A percentile compares a stretch with the other conserved stretches of the same genome.
Conservation (phyloP, 2,113 vertebrate species). For the Ophthalmolycus amberensis region DNA sequence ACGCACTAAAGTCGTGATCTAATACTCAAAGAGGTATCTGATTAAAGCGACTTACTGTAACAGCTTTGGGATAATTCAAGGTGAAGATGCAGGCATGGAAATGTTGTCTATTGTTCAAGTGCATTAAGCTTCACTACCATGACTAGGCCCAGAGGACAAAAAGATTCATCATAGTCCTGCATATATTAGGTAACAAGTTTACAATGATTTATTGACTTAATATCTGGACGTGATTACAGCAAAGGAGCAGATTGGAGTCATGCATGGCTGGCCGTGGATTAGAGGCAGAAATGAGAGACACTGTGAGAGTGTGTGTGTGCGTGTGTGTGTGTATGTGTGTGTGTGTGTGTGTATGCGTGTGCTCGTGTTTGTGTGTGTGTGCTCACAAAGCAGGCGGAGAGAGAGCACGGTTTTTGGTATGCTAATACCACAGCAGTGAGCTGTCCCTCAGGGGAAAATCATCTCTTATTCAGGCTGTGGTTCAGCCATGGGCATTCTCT, state of each 20-base stretch:
- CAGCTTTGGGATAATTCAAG: conserved; percentile 55
- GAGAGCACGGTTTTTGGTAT: conserved; percentile 49
- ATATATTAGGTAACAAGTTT: conserved; percentile 79
- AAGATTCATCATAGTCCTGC: conserved; percentile 74
- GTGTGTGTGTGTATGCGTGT: conserved; percentile 8
- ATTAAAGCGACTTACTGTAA: conserved; percentile 39
- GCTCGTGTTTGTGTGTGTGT: conserved; percentile 12
- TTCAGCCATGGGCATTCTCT: conserved; percentile 55
- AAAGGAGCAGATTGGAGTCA: conserved; percentile 77
- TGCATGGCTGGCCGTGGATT: conserved; percentile 71
- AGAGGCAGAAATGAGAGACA: conserved; percentile 69
- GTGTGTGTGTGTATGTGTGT: conserved; percentile 15
- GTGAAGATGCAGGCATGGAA: conserved; percentile 58
- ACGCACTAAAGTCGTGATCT: conserved; percentile 41
- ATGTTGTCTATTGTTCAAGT: conserved; percentile 54
- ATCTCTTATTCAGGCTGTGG: conserved; percentile 67
- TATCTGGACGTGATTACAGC: conserved; percentile 77
- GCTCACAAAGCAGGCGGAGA: conserved; percentile 33
- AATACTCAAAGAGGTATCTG: conserved; percentile 34
- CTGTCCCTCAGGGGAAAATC: conserved; percentile 63
- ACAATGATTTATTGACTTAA: conserved; percentile 82
- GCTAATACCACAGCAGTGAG: conserved; percentile 69
- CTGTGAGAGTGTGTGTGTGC: conserved; percentile 40
- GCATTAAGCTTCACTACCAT: conserved; percentile 37
- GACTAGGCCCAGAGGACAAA: conserved; percentile 72